Evolutionary conservation across 2,113 vertebrate genomes (phyloP).

Genomic region (Pterocles orientalis): DNA sequence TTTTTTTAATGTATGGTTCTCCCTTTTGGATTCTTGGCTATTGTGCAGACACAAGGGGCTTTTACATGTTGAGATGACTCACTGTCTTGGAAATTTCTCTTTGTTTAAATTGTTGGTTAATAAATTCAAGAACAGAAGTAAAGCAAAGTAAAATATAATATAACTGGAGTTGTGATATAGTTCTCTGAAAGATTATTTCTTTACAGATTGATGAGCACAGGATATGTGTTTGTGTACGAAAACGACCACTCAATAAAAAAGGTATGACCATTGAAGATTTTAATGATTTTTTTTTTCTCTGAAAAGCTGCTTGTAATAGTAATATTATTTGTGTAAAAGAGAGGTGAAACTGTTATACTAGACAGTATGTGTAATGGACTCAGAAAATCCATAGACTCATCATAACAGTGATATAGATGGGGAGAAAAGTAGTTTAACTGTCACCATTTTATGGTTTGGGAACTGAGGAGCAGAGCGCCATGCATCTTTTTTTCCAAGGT

Average conservation of each 20-base stretch:
- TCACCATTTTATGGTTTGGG: not conserved
- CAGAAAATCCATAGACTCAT: not conserved
- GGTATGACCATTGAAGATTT: conserved; percentile 72
- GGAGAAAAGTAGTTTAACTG: not conserved
- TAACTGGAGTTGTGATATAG: not conserved
- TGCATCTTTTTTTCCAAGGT: not conserved
- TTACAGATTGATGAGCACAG: conserved; percentile 95
- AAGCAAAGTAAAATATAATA: not conserved
- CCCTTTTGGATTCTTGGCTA: not conserved
- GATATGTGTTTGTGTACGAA: conserved; percentile 97
- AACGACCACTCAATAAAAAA: conserved; percentile 97
- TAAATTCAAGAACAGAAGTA: not conserved
- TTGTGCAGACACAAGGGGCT: not conserved
- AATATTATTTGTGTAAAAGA: not conserved
- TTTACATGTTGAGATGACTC: not conserved
- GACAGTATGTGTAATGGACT: not conserved
- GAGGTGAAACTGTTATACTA: not conserved
- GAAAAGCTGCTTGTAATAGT: not conserved
- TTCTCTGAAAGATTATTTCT: not conserved
- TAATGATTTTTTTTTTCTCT: not conserved
- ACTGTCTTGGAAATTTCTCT: not conserved
- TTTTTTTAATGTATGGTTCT: not conserved
- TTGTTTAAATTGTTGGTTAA: not conserved
- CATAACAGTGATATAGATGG: not conserved
- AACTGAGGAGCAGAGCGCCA: not conserved